These are phyloP conservation scores for Ashinkailepas kermadecensis DNA, from an alignment of 2,888 invertebrate species.

Conservation along the genomic window DNA sequence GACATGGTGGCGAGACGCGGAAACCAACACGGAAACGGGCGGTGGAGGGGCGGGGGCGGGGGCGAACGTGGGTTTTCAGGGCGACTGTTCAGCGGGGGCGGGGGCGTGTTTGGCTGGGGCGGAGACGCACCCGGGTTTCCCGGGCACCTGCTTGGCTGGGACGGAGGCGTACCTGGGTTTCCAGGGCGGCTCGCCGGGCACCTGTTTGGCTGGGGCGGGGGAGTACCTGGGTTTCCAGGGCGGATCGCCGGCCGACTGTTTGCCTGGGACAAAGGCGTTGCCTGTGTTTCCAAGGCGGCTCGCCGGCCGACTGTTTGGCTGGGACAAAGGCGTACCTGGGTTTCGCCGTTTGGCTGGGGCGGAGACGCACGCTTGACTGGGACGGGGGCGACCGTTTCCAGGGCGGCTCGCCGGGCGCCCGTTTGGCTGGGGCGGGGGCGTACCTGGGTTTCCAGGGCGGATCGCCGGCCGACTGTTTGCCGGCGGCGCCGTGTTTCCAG, in stretches of 20 bases:
- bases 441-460: not conserved
- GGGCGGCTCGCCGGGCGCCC: not conserved
- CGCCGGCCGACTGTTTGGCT: not conserved
- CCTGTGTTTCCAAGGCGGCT: constrained; percentile 4
- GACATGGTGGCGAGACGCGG: no score
- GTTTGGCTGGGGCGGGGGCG: not conserved
- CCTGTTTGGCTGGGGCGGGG: not conserved
- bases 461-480: not conserved
- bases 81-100: not conserved
- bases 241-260: not conserved
- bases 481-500: not conserved
- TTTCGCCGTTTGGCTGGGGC: not conserved
- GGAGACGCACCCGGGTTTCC: not conserved
- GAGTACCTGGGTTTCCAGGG: not conserved
- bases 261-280: not conserved
- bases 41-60: no score
- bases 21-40: no score
- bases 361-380: not conserved
- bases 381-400: not conserved
- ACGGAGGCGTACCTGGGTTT: not conserved
- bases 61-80: not conserved
- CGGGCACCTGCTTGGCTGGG: not conserved
- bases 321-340: not conserved
- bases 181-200: constrained; percentile 1
- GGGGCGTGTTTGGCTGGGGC: not conserved